These are phyloP conservation scores for Lichenostomus cassidix DNA, from an alignment of 2,113 vertebrate species.

Conservation along the genomic window DNA sequence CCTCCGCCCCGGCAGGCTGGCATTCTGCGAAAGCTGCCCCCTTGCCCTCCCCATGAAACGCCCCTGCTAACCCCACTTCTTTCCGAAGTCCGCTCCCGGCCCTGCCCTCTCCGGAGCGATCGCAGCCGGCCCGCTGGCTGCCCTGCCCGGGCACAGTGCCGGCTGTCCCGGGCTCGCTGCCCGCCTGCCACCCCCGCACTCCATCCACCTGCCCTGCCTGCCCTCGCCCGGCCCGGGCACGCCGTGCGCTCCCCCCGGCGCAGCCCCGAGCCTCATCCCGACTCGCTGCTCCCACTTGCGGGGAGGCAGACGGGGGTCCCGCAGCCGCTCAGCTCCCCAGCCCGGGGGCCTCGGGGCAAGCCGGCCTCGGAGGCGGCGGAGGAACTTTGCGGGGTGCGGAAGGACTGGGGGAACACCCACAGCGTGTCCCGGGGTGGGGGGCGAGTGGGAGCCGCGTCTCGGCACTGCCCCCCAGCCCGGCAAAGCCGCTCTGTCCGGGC, in stretches of 20 bases:
- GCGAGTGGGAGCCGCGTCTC: background rate
- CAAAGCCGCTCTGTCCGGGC: background rate
- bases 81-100: background rate
- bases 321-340: background rate
- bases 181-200: background rate
- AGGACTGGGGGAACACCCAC: background rate
- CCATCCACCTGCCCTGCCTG: background rate
- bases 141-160: background rate
- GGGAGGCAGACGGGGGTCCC: background rate
- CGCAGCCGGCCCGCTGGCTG: no score
- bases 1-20: background rate
- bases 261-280: background rate
- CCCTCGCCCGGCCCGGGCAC: background rate
- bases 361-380: background rate
- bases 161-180: background rate
- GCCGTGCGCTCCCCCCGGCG: background rate
- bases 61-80: accelerated
- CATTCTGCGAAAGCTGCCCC: background rate
- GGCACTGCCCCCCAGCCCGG: background rate
- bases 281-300: background rate
- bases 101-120: no score
- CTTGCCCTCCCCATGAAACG: background rate
- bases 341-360: background rate
- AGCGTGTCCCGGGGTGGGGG: background rate
- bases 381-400: background rate